Percentiles rank a stretch among this genome's conserved stretches.
Evolutionary conservation across 2,888 invertebrate species (phyloP).

Genomic region (Tricholauxania praeusta): DNA sequence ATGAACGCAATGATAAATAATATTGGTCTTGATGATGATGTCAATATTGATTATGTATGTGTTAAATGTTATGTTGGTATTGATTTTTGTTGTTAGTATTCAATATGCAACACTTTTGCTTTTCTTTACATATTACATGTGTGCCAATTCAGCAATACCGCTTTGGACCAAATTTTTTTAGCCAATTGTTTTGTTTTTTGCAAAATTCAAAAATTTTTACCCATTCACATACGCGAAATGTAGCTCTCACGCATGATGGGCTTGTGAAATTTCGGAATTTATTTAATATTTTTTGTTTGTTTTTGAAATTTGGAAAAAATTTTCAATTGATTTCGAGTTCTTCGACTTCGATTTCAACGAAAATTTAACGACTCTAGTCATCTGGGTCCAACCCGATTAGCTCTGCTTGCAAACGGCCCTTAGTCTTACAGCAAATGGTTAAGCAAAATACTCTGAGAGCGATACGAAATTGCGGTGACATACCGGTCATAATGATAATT

Average conservation of each 20-base stretch:
- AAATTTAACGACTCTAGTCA: conserved; percentile 74
- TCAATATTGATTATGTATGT: neutral
- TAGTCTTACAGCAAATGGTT: conserved; percentile 89
- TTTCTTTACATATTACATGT: neutral
- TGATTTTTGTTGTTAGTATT: neutral
- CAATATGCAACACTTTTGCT: conserved; percentile 17
- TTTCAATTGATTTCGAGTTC: neutral
- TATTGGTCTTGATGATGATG: neutral
- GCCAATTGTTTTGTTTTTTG: neutral
- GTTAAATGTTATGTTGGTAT: neutral
- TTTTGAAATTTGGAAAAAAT: neutral
- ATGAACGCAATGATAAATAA: neutral
- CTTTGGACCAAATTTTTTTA: conserved; percentile 2
- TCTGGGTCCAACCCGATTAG: conserved; percentile 88
- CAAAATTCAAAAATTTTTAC: conserved; percentile 1
- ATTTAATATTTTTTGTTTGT: neutral
- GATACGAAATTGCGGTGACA: conserved; percentile 93
- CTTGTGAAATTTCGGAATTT: conserved; percentile 14
- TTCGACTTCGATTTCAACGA: conserved; percentile 48
- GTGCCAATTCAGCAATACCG: conserved; percentile 11
- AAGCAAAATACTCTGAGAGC: conserved; percentile 89
- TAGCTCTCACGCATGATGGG: neutral
- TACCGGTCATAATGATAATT: conserved; percentile 86
- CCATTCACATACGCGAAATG: neutral
- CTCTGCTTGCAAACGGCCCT: conserved; percentile 86